A percentile compares a stretch with the other conserved stretches of the same genome.
Conservation (phyloP, 2,797 vertebrate genomes). For the Cyclopterus lumpus region DNA sequence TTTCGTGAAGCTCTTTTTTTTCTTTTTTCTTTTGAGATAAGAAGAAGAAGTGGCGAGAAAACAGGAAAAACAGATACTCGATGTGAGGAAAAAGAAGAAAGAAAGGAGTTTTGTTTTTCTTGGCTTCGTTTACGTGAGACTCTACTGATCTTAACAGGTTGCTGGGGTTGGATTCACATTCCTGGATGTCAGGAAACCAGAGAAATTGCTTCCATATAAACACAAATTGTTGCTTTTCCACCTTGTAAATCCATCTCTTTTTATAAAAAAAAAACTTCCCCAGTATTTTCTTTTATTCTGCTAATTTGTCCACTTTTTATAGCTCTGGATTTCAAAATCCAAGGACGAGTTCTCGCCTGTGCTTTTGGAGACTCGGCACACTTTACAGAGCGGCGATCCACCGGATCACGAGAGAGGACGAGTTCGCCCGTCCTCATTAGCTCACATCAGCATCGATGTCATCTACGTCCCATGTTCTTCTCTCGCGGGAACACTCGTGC, state of each 20-base stretch:
- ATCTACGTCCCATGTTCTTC: no score
- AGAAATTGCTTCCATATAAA: not conserved
- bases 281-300: not conserved
- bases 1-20: not conserved
- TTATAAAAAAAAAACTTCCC: not conserved
- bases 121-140: conserved; percentile 8
- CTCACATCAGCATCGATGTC: conserved; percentile 49
- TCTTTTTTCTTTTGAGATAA: not conserved
- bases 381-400: not conserved
- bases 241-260: no score
- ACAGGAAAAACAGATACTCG: not conserved
- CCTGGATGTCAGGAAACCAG: not conserved
- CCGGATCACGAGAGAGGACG: not conserved
- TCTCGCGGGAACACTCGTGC: not conserved
- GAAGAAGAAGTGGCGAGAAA: not conserved
- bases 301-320: not conserved
- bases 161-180: conserved; percentile 10
- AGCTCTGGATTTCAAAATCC: conserved; percentile 6
- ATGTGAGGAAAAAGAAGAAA: not conserved
- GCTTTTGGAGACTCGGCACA: not conserved
- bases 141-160: conserved; percentile 34
- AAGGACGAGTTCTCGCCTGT: conserved; percentile 50
- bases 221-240: not conserved
- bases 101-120: not conserved
- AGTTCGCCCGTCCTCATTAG: conserved; percentile 9